phyloP scores from a whole-genome alignment of 2,888 invertebrate genomes.

The Iselma pallidipennis region DNA sequence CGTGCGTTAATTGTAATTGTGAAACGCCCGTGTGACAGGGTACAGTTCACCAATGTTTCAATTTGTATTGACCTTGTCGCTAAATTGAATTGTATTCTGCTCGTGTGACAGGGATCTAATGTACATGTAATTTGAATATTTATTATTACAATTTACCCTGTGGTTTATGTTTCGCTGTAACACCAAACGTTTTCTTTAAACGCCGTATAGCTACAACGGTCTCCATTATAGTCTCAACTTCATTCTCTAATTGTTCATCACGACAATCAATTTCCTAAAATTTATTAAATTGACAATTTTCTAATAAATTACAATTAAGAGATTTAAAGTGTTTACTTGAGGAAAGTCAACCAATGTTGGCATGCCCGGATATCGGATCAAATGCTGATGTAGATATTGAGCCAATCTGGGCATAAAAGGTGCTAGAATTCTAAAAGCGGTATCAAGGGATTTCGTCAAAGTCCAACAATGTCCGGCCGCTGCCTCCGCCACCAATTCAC shows the following conservation, averaged over 20 bases:
- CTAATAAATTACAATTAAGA: not conserved
- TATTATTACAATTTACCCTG: slow-evolving; percentile 39
- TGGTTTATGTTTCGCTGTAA: slow-evolving; percentile 47
- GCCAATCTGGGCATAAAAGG: slow-evolving; percentile 98
- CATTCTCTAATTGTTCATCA: slow-evolving; percentile 43
- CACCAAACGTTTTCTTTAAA: slow-evolving; percentile 51
- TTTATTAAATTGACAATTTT: slow-evolving; percentile 2
- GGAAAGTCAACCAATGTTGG: slow-evolving; percentile 37
- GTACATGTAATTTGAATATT: not conserved
- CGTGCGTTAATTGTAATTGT: too few species aligned
- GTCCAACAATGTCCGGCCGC: slow-evolving; percentile 70
- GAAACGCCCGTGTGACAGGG: too few species aligned
- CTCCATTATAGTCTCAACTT: slow-evolving; percentile 45
- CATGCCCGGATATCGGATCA: slow-evolving; percentile 61
- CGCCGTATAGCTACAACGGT: slow-evolving; percentile 48
- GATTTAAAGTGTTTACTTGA: slow-evolving; percentile 30
- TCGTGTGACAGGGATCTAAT: too few species aligned
- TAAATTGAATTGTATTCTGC: too few species aligned
- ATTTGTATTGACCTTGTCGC: too few species aligned
- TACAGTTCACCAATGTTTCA: too few species aligned
- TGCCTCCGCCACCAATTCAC: too few species aligned
- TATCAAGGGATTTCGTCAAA: slow-evolving; percentile 81
- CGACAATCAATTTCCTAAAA: slow-evolving; percentile 39
- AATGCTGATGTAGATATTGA: slow-evolving; percentile 92
- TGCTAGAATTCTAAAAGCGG: slow-evolving; percentile 82